Base-by-base conservation (phyloP, 2,797 vertebrate genomes). In the Spea hammondii region DNA sequence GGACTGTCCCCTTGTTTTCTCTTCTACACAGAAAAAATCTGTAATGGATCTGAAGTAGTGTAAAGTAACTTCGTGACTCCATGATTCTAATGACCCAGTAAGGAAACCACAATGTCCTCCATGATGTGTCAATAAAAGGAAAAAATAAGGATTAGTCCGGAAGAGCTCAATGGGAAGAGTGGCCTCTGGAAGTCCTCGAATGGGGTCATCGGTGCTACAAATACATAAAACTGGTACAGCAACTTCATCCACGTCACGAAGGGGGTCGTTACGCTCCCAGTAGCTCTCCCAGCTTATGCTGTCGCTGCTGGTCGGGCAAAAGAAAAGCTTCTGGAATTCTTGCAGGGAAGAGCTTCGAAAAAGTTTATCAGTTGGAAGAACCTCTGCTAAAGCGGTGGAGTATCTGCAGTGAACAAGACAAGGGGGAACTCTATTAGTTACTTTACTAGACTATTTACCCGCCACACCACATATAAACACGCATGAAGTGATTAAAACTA, bases 101-200 rank as follows among this genome's bases (percentile, higher is more conserved):
- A 91, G 87, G 83, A 97, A 97, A 10, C 92, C 90, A 1, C 96
- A 96, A 87, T 97, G 96, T 0, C 96, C 95, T n/a, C 95, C 95
- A 0, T n/a, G 86, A 0, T 84, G 87, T 0, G 94, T 95, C 66
- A 95, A 79, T 49, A 93, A 86, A 78, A 96, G 86, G 77, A 96
- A 91, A 89, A 97, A 96, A 76, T 92, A 95, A 4, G 95, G 95
- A 82, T 92, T 97, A 86, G 84, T 94, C 70, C 84, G 91, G 84
- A 97, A 97, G 57, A 97, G 94, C 53, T 92, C 83, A 0, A 91
- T 79, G 0, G 93, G 94, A 59, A 95, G 80, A 32, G 90, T 88
- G 59, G 47, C 86, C 10, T 81, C 79, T 0, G 91, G 85, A 0
- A 90, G 87, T 0, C 91, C 91, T 0, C 95, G 91, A 11, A 96